A percentile compares a stretch with the other conserved stretches of the same genome.
These are phyloP conservation scores for Enteromius anoplus DNA, from an alignment of 2,797 vertebrate genomes.

Conservation along the genomic window DNA sequence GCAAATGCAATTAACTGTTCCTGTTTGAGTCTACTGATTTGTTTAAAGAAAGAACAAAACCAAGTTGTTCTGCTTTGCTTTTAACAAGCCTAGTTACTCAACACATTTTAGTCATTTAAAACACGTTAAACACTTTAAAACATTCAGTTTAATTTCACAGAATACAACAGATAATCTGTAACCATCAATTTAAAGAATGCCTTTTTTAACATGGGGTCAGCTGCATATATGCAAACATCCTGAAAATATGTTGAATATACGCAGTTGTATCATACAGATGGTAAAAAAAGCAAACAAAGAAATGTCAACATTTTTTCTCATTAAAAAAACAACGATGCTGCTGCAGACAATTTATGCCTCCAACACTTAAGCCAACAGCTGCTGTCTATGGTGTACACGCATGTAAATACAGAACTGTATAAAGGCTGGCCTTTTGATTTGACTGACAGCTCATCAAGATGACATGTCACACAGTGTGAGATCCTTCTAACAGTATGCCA, in stretches of 20 bases:
- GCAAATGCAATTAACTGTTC: neutral
- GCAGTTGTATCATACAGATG: neutral
- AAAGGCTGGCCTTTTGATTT: constrained; percentile 21
- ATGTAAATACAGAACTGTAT: constrained; percentile 7
- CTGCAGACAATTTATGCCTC: constrained; percentile 34
- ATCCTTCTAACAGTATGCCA: neutral
- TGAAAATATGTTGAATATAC: constrained; percentile 37
- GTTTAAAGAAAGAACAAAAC: neutral
- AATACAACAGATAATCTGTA: neutral
- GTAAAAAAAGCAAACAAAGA: constrained; percentile 22
- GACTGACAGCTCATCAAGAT: constrained; percentile 30
- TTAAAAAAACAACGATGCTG: constrained; percentile 8
- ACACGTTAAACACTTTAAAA: neutral
- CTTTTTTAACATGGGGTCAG: constrained; percentile 20
- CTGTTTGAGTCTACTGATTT: neutral
- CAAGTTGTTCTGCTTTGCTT: neutral
- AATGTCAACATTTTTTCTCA: constrained; percentile 50
- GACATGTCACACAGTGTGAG: constrained; percentile 14
- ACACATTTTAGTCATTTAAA: neutral
- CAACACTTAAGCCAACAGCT: constrained; percentile 18
- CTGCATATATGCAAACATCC: constrained; percentile 44
- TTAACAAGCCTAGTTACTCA: neutral
- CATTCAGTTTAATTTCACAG: neutral
- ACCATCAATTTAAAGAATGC: constrained; percentile 14
- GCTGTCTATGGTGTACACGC: constrained; percentile 13